Conservation (phyloP, 64 coral and sea anemone genomes). For the Catalaphyllia jardinei region DNA sequence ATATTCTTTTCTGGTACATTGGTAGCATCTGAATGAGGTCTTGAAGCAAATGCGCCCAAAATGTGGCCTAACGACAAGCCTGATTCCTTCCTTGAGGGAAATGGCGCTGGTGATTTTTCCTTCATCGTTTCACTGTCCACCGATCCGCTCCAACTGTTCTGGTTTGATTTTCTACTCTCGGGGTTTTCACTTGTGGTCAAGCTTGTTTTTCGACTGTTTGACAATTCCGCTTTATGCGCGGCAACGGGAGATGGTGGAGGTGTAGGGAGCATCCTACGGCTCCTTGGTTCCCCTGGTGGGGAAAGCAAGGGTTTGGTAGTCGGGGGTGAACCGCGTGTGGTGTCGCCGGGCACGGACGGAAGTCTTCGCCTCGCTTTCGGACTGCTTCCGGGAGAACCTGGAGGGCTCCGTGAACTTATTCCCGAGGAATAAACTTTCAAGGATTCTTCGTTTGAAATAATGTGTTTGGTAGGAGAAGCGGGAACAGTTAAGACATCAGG, state of each 20-base stretch:
- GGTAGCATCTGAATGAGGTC: not conserved
- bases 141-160: conserved; percentile 5
- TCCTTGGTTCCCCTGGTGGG: conserved; percentile 34
- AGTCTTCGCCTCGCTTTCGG: conserved; percentile 48
- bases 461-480: not conserved
- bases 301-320: not conserved
- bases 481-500: not conserved
- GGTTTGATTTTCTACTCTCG: not conserved
- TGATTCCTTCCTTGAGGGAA: conserved; percentile 13
- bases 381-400: conserved; percentile 17
- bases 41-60: conserved; percentile 7
- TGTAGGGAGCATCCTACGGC: conserved; percentile 70
- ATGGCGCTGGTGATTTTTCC: not conserved
- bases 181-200: not conserved
- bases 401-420: not conserved
- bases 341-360: conserved; percentile 38
- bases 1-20: conserved; percentile 2
- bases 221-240: conserved; percentile 5
- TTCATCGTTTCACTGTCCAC: not conserved
- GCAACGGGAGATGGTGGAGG: conserved; percentile 75
- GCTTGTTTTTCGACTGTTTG: not conserved
- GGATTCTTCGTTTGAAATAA: not conserved
- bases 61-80: not conserved
- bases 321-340: not conserved
- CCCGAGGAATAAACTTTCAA: not conserved